These are phyloP conservation scores for Ectemnius lituratus DNA, from an alignment of 2,888 invertebrate genomes.

Conservation along the genomic window DNA sequence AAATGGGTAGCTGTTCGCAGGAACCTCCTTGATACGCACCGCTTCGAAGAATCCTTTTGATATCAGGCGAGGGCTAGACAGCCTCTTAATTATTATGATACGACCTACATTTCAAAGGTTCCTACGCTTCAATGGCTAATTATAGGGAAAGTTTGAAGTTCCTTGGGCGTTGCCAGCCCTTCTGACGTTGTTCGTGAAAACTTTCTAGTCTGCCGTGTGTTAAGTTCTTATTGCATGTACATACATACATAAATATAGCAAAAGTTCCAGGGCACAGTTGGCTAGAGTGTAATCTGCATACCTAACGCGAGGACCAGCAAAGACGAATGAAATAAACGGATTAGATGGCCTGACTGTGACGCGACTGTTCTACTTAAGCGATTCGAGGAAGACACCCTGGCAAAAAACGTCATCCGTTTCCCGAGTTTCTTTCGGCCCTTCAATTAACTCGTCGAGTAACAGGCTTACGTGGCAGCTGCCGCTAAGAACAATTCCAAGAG, in stretches of 20 bases:
- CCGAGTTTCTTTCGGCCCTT: no score
- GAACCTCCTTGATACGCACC: no score
- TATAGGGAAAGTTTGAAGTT: slow-evolving; percentile 11
- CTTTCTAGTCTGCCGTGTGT: not conserved
- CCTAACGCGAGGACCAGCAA: slow-evolving; percentile 13
- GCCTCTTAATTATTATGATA: not conserved
- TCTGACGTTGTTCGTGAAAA: not conserved
- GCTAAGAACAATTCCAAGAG: no score
- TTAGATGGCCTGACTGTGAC: no score
- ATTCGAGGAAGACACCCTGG: not conserved
- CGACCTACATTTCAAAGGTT: not conserved
- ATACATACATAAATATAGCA: not conserved
- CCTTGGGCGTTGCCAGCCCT: not conserved
- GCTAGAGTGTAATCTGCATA: slow-evolving; percentile 21
- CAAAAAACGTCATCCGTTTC: not conserved
- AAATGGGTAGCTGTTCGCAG: no score
- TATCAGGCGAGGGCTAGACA: not conserved
- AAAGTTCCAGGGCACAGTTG: slow-evolving; percentile 15
- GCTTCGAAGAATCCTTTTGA: no score
- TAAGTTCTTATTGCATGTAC: slow-evolving; percentile 14
- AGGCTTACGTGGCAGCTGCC: no score
- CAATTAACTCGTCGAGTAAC: no score
- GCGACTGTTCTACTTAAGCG: not conserved
- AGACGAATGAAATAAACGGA: slow-evolving; percentile 1
- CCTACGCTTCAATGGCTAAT: slow-evolving; percentile 2